Conservation (phyloP, 2,113 vertebrate genomes). For the Salvelinus fontinalis region DNA sequence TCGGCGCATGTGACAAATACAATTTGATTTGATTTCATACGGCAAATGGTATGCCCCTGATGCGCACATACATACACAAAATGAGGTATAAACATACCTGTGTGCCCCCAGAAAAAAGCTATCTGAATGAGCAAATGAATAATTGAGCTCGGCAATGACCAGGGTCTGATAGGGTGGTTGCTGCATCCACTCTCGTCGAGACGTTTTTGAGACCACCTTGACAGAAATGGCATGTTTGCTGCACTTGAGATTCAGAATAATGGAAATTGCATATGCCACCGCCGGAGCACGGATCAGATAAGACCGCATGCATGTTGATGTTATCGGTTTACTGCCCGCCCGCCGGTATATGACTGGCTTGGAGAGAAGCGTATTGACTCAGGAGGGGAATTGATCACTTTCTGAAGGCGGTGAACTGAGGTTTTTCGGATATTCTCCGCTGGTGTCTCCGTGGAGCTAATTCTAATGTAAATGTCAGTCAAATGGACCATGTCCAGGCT, state of each 20-base stretch:
- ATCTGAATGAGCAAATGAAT: not conserved
- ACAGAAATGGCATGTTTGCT: too few relatives aligned
- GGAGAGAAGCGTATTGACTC: constrained; percentile 21
- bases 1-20: not conserved
- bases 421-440: constrained; percentile 15
- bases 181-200: not conserved
- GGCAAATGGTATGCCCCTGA: constrained; percentile 26
- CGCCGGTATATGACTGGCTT: constrained; percentile 14
- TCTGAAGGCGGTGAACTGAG: constrained; percentile 15
- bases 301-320: constrained; percentile 7
- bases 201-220: constrained; percentile 1
- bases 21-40: constrained; percentile 33
- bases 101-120: not conserved
- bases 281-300: constrained; percentile 20
- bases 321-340: constrained; percentile 22
- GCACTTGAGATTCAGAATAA: constrained; percentile 14
- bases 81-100: constrained; percentile 1
- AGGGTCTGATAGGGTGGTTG: constrained; percentile 33
- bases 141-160: not conserved
- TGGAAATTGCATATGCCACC: constrained; percentile 25
- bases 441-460: constrained; percentile 43
- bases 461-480: constrained; percentile 65
- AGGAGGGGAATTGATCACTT: constrained; percentile 18
- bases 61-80: constrained; percentile 11
- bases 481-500: constrained; percentile 33